phyloP scores from a whole-genome alignment of 2,888 invertebrate genomes.

The Orthosia incerta region DNA sequence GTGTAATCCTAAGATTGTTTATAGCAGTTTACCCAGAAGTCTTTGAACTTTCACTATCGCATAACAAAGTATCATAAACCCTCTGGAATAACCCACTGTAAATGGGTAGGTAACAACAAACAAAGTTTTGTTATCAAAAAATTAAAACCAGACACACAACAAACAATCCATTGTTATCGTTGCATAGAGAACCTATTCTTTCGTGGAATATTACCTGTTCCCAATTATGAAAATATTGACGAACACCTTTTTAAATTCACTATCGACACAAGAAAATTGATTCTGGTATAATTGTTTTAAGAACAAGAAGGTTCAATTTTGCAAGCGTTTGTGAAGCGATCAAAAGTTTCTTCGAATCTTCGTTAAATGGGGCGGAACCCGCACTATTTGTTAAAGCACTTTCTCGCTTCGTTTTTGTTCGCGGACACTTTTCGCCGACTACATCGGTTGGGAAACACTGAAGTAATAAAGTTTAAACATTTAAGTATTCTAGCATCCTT shows the following conservation, averaged over 20 bases:
- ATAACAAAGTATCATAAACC: not conserved
- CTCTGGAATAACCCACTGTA: not conserved
- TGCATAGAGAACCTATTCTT: conserved; percentile 7
- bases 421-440: conserved; percentile 35
- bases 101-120: not conserved
- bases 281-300: not conserved
- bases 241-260: not conserved
- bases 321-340: conserved; percentile 27
- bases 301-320: conserved; percentile 32
- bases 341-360: conserved; percentile 47
- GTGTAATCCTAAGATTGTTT: not conserved
- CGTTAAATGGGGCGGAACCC: conserved; percentile 27
- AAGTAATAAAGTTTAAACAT: conserved; percentile 27
- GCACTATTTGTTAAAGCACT: conserved; percentile 47
- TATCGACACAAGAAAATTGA: conserved; percentile 3
- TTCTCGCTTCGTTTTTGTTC: conserved; percentile 33
- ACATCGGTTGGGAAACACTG: conserved; percentile 8
- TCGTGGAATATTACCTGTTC: not conserved
- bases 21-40: not conserved
- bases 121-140: conserved; percentile 1
- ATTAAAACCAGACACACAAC: not conserved
- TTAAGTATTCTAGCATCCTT: conserved; percentile 6
- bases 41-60: not conserved
- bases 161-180: conserved; percentile 8
- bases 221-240: conserved; percentile 26